Conservation (phyloP, 2,113 vertebrate genomes). For the Tichodroma muraria region DNA sequence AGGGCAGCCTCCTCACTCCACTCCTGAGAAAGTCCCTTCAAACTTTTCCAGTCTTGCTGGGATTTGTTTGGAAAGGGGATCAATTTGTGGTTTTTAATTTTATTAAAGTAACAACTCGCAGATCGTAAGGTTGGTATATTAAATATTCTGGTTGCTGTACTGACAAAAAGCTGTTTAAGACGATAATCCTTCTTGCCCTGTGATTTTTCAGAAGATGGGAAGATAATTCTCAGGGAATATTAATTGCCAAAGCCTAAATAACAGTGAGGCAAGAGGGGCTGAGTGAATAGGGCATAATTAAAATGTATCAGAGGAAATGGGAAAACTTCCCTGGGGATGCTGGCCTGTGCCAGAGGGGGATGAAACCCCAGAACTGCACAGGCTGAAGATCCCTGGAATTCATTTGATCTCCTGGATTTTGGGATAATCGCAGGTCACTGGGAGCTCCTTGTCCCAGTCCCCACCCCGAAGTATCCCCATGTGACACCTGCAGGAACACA, state of each 20-base stretch:
- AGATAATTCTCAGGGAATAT: not conserved
- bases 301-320: not conserved
- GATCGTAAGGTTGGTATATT: not conserved
- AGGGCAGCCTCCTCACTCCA: not conserved
- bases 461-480: fast-evolving
- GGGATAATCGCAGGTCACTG: not conserved
- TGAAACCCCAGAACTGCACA: not conserved
- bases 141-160: not conserved
- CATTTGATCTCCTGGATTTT: not conserved
- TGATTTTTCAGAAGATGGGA: not conserved
- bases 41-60: not conserved
- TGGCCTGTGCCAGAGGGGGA: not conserved
- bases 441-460: not conserved
- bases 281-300: not conserved
- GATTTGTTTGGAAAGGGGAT: not conserved
- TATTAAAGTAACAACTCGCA: not conserved
- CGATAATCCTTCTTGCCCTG: not conserved
- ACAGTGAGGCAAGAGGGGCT: not conserved
- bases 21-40: not conserved
- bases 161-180: not conserved
- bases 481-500: not conserved
- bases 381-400: not conserved
- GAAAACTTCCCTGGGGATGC: not conserved
- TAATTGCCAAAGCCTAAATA: not conserved
- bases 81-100: not conserved